phyloP scores from a whole-genome alignment of 1,140 invertebrate genomes.

The Drosophila athabasca region DNA sequence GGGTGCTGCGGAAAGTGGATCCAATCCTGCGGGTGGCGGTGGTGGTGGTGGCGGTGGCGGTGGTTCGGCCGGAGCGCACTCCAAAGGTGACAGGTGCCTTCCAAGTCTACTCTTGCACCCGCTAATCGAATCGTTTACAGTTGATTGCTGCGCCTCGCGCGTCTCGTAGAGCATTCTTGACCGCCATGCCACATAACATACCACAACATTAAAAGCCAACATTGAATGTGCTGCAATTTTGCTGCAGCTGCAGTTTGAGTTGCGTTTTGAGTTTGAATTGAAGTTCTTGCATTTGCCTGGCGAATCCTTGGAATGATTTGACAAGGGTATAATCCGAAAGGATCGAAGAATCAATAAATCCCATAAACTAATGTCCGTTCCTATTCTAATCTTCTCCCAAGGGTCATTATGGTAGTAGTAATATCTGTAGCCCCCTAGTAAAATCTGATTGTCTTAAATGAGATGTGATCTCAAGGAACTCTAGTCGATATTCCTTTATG shows the following conservation, averaged over 20 bases:
- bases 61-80: slow-evolving; percentile 57
- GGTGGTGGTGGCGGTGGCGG: slow-evolving; percentile 31
- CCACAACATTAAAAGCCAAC: slow-evolving; percentile 24
- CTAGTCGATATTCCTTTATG: no score
- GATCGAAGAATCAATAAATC: no score
- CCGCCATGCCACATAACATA: slow-evolving; percentile 38
- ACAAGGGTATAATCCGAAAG: no score
- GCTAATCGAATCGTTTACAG: slow-evolving; percentile 83
- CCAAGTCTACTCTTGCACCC: slow-evolving; percentile 67
- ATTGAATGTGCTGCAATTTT: slow-evolving; percentile 48
- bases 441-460: no score
- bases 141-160: slow-evolving; percentile 62
- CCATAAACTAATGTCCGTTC: no score
- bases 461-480: no score
- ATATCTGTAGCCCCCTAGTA: no score
- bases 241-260: slow-evolving; percentile 32
- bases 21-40: slow-evolving; percentile 7
- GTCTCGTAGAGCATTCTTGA: slow-evolving; percentile 43
- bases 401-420: no score
- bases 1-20: slow-evolving; percentile 15
- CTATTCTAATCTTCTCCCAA: no score
- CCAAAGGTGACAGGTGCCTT: slow-evolving; percentile 84
- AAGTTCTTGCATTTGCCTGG: slow-evolving; percentile 5
- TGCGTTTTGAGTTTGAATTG: slow-evolving; percentile 32
- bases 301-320: slow-evolving; percentile 24